A percentile compares a stretch with the other conserved stretches of the same genome.
Evolutionary conservation across 2,797 vertebrate genomes (phyloP).

Genomic region (Artibeus jamaicensis): DNA sequence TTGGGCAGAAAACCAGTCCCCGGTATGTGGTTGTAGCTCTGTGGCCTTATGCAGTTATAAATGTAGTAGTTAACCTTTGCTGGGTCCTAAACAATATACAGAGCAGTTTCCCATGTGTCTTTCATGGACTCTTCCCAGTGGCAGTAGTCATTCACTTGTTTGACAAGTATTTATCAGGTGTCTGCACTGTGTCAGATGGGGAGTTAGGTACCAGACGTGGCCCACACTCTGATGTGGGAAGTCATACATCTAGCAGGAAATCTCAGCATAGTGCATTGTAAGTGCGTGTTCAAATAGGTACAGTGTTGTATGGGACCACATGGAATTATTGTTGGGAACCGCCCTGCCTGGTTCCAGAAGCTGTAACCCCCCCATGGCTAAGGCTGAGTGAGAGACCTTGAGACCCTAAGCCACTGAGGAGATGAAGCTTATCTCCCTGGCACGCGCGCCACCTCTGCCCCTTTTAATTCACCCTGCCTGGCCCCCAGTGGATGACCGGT

Average conservation of each 20-base stretch:
- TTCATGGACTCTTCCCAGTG: neutral
- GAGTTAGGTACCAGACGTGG: neutral
- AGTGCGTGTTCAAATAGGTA: neutral
- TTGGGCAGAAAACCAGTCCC: neutral
- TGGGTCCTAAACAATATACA: neutral
- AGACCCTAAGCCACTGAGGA: too few relatives aligned
- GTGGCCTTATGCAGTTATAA: neutral
- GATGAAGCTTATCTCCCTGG: too few relatives aligned
- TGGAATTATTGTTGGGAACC: neutral
- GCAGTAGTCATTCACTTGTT: neutral
- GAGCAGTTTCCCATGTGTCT: neutral
- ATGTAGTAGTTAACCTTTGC: neutral
- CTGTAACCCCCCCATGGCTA: too few relatives aligned
- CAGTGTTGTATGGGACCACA: neutral
- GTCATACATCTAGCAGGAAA: neutral
- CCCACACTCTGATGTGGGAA: neutral
- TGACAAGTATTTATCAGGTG: neutral
- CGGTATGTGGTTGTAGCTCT: neutral
- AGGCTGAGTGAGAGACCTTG: too few relatives aligned
- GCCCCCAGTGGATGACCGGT: too few relatives aligned
- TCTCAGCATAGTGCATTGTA: neutral
- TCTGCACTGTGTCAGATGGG: neutral
- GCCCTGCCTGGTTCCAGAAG: too few relatives aligned
- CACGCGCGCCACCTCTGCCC: too few relatives aligned
- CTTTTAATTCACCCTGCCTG: too few relatives aligned